Evolutionary conservation across 2,797 vertebrate genomes (phyloP).

Genomic region (Poecilia velifera): DNA sequence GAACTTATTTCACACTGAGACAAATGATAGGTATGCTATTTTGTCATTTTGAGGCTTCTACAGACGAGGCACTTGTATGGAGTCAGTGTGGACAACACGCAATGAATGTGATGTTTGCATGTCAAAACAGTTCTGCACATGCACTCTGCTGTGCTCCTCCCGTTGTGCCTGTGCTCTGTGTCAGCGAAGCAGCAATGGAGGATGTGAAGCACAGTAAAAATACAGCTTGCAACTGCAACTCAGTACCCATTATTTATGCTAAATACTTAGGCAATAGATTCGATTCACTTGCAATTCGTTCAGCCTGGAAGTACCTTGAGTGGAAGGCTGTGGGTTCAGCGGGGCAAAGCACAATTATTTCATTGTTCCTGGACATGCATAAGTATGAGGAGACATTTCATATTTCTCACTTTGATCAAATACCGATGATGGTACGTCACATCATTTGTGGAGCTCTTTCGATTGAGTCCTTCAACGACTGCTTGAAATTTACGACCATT

Average conservation of each 20-base stretch:
- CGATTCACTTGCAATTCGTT: neutral
- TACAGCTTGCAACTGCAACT: neutral
- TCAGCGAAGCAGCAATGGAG: neutral
- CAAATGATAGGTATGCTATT: neutral
- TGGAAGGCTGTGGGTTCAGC: neutral
- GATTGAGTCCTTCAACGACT: constrained; percentile 31
- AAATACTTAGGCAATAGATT: neutral
- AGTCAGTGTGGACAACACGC: neutral
- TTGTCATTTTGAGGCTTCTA: neutral
- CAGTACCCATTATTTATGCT: neutral
- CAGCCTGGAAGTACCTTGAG: neutral
- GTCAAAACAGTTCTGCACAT: neutral
- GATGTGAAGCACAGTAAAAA: neutral
- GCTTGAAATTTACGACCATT: constrained; percentile 31
- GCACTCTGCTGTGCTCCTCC: neutral
- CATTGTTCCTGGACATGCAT: neutral
- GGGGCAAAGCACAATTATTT: neutral
- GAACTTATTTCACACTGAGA: neutral
- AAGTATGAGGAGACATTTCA: neutral
- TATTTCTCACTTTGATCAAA: neutral
- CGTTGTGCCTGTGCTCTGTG: neutral
- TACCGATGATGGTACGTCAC: constrained; percentile 6
- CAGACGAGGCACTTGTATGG: neutral
- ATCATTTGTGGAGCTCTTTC: constrained; percentile 25
- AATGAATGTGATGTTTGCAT: neutral